Conservation (phyloP, 2,797 vertebrate species). For the Sebastes miniatus region DNA sequence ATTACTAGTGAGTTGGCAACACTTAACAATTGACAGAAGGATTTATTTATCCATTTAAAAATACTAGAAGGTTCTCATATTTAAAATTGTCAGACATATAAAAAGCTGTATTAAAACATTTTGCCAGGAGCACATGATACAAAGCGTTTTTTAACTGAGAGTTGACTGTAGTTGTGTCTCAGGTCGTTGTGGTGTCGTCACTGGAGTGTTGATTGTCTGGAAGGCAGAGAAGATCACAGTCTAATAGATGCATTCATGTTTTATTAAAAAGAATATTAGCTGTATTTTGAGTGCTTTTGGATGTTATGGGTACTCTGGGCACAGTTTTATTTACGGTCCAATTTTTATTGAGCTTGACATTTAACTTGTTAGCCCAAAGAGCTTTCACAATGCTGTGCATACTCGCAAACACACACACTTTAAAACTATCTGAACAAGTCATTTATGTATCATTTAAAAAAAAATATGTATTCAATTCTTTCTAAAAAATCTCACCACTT, state of each 20-base stretch:
- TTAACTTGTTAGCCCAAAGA: conserved; percentile 7
- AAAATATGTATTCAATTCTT: background rate
- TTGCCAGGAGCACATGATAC: conserved; percentile 4
- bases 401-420: background rate
- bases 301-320: background rate
- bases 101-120: conserved; percentile 4
- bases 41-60: conserved; percentile 54
- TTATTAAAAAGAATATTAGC: conserved; percentile 13
- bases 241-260: background rate
- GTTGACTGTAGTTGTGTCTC: background rate
- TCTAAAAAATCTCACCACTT: background rate
- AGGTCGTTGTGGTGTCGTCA: conserved; percentile 5
- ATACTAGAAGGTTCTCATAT: conserved; percentile 22
- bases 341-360: conserved; percentile 27
- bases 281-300: background rate
- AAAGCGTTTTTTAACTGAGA: conserved; percentile 13
- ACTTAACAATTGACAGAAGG: background rate
- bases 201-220: conserved; percentile 46
- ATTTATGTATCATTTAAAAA: background rate
- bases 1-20: background rate
- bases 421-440: background rate
- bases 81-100: conserved; percentile 13
- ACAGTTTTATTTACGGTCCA: conserved; percentile 11
- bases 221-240: conserved; percentile 30
- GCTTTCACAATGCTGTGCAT: background rate